Evolutionary conservation across 2,888 invertebrate species (phyloP).

Genomic region (Aelia acuminata): DNA sequence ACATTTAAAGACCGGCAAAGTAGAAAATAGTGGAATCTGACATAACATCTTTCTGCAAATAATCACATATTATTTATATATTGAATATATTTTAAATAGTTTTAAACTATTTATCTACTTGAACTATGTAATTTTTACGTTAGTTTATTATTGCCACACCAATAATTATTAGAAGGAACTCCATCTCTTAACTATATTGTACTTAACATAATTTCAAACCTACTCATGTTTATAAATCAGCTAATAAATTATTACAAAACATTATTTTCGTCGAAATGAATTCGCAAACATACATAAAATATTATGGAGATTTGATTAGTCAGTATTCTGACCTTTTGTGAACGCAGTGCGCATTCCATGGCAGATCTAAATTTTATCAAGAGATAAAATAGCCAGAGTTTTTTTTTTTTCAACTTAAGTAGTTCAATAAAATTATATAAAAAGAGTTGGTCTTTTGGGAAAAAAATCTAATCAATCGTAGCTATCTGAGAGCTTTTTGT

Average conservation of each 20-base stretch:
- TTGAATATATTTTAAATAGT: too few relatives aligned
- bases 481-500: too few relatives aligned
- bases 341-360: neutral
- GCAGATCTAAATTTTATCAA: neutral
- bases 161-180: neutral
- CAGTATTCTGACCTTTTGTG: constrained; percentile 21
- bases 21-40: too few relatives aligned
- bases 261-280: neutral
- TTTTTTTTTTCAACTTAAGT: neutral
- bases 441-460: neutral
- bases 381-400: neutral
- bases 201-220: neutral
- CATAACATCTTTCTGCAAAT: too few relatives aligned
- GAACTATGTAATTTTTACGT: too few relatives aligned
- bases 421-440: neutral
- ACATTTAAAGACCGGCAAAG: too few relatives aligned
- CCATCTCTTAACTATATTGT: neutral
- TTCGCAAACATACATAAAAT: constrained; percentile 31
- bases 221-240: constrained; percentile 2
- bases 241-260: constrained; percentile 38
- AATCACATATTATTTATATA: too few relatives aligned
- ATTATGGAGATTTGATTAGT: constrained; percentile 28
- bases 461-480: too few relatives aligned
- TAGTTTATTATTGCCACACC: neutral
- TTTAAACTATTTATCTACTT: neutral